phyloP scores from a whole-genome alignment of 2,797 vertebrate genomes.

The Rhodeus uyekii region DNA sequence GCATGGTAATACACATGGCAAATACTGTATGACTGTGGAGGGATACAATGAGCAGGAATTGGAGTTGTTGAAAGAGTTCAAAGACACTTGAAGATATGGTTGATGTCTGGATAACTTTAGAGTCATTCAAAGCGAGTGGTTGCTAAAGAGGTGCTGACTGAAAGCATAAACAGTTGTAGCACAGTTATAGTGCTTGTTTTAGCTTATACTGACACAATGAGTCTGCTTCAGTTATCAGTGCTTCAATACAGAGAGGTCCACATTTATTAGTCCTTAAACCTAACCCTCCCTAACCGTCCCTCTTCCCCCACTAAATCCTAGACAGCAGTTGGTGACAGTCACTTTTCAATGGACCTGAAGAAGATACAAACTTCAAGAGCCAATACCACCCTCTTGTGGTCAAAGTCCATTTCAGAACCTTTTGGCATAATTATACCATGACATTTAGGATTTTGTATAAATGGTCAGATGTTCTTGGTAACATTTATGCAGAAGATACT shows the following conservation, averaged over 20 bases:
- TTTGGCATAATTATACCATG: neutral
- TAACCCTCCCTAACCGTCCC: neutral
- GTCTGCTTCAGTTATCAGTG: neutral
- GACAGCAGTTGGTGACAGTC: constrained; percentile 47
- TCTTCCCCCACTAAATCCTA: neutral
- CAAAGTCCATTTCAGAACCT: neutral
- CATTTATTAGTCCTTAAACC: neutral
- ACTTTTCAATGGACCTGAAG: constrained; percentile 20
- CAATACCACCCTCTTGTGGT: constrained; percentile 77
- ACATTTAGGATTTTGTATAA: neutral
- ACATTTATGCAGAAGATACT: neutral
- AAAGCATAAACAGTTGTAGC: neutral
- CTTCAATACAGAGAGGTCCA: neutral
- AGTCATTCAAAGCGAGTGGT: neutral
- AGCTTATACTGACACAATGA: neutral
- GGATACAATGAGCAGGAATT: neutral
- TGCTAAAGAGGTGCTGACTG: neutral
- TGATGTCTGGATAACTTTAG: neutral
- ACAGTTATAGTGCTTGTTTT: constrained; percentile 1
- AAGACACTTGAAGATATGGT: neutral
- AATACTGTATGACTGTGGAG: constrained; percentile 29
- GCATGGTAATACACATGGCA: constrained; percentile 33
- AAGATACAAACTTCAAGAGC: constrained; percentile 60
- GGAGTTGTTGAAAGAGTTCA: neutral
- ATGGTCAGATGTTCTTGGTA: neutral